Conservation (phyloP, 1,140 invertebrate species). For the Drosophila ambigua region DNA sequence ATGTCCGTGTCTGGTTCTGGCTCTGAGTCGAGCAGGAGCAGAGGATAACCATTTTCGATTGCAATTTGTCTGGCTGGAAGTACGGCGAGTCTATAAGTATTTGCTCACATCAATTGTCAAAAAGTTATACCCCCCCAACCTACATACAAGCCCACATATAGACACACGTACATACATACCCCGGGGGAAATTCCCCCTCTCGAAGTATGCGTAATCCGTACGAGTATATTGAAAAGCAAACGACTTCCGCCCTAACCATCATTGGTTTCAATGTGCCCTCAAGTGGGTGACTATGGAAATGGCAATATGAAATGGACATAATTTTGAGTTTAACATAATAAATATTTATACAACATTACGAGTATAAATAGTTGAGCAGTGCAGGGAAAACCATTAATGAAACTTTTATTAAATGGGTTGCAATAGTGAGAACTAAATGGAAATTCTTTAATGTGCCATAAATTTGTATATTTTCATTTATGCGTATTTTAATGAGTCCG, state of each 20-base stretch:
- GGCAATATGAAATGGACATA: slow-evolving; percentile 2
- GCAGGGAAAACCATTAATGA: not conserved
- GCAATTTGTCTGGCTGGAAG: slow-evolving; percentile 67
- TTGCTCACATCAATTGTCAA: slow-evolving; percentile 77
- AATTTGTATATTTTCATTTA: slow-evolving; percentile 20
- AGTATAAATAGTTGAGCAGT: not conserved
- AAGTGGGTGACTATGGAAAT: slow-evolving; percentile 29
- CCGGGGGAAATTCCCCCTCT: slow-evolving; percentile 16
- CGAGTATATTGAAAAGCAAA: slow-evolving; percentile 48
- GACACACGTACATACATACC: slow-evolving; percentile 2
- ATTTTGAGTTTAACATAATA: not conserved
- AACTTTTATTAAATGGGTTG: not conserved
- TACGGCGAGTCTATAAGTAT: slow-evolving; percentile 63
- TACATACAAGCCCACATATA: not conserved
- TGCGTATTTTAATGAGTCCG: not conserved
- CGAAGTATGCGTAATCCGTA: slow-evolving; percentile 33
- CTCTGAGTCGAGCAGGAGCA: slow-evolving; percentile 24
- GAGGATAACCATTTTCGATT: slow-evolving; percentile 33
- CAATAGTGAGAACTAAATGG: slow-evolving; percentile 6
- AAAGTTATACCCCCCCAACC: slow-evolving; percentile 49
- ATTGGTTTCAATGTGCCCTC: slow-evolving; percentile 51
- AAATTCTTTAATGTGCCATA: not conserved
- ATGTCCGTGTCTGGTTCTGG: slow-evolving; percentile 18
- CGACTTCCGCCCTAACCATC: slow-evolving; percentile 60
- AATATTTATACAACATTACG: slow-evolving; percentile 8